Percentiles rank a stretch among this genome's conserved stretches.
Evolutionary conservation across 2,797 vertebrate genomes (phyloP).

Genomic region (Sparus aurata): DNA sequence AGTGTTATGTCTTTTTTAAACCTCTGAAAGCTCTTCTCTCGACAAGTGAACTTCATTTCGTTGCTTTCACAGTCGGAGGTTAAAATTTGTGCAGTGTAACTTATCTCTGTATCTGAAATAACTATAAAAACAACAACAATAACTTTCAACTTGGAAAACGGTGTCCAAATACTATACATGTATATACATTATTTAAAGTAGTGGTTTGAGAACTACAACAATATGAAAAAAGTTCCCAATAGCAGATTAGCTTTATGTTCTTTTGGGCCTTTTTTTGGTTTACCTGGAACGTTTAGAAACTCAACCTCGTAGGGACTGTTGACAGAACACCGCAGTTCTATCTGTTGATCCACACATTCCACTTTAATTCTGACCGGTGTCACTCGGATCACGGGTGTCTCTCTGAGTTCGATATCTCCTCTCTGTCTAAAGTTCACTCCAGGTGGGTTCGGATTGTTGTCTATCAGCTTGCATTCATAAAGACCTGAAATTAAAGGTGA

Average conservation of each 20-base stretch:
- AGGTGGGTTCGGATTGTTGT: background rate
- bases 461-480: conserved; percentile 67
- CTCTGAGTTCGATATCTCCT: background rate
- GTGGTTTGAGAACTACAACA: background rate
- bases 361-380: background rate
- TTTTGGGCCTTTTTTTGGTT: background rate
- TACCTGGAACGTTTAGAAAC: conserved; percentile 26
- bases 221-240: background rate
- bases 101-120: too few species aligned
- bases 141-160: too few species aligned
- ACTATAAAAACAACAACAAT: too few species aligned
- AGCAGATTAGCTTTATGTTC: background rate
- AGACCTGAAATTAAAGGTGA: conserved; percentile 49
- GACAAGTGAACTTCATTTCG: conserved; percentile 33
- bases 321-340: conserved; percentile 39
- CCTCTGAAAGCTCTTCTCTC: rapidly evolving
- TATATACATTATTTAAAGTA: background rate
- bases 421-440: conserved; percentile 20
- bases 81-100: too few species aligned
- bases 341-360: rapidly evolving
- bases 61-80: background rate
- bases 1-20: conserved; percentile 14
- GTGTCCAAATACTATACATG: background rate
- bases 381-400: conserved; percentile 42
- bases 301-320: conserved; percentile 12